Evolutionary conservation across 2,888 invertebrate species (phyloP).

Genomic region (Eubasilissa splendida): DNA sequence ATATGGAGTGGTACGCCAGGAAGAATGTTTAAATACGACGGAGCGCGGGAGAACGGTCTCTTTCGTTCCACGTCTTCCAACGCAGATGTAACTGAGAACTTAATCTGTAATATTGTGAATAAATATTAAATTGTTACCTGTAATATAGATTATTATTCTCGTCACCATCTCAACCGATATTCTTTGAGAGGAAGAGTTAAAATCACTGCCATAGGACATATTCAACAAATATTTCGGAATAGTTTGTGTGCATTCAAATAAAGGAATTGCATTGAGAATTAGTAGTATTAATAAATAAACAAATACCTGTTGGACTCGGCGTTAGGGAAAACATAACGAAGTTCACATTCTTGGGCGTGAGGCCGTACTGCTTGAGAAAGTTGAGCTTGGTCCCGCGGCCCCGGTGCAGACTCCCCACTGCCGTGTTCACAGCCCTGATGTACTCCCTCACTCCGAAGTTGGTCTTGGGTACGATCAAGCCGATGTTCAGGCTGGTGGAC

Average conservation of each 20-base stretch:
- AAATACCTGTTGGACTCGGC: slow-evolving; percentile 82
- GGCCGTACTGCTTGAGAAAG: slow-evolving; percentile 77
- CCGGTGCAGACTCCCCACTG: slow-evolving; percentile 74
- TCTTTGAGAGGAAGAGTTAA: no score
- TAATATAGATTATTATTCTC: no score
- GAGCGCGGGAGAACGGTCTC: no score
- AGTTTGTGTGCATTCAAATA: no score
- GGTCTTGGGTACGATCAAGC: slow-evolving; percentile 76
- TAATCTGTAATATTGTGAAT: neutral
- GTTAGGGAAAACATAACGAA: slow-evolving; percentile 80
- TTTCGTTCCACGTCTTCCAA: neutral
- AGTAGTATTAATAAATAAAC: neutral
- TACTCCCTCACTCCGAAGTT: slow-evolving; percentile 79
- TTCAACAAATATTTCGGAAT: no score
- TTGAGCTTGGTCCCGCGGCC: slow-evolving; percentile 73
- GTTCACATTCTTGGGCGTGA: slow-evolving; percentile 76
- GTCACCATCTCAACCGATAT: no score
- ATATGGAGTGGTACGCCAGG: no score
- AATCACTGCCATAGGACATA: no score
- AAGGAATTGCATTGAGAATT: no score
- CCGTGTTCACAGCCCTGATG: slow-evolving; percentile 76
- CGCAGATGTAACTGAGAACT: neutral
- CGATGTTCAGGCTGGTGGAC: slow-evolving; percentile 68
- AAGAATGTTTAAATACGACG: no score
- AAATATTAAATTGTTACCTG: no score